Evolutionary conservation across 2,888 invertebrate genomes (phyloP).

Genomic region (Chironomus tentans): DNA sequence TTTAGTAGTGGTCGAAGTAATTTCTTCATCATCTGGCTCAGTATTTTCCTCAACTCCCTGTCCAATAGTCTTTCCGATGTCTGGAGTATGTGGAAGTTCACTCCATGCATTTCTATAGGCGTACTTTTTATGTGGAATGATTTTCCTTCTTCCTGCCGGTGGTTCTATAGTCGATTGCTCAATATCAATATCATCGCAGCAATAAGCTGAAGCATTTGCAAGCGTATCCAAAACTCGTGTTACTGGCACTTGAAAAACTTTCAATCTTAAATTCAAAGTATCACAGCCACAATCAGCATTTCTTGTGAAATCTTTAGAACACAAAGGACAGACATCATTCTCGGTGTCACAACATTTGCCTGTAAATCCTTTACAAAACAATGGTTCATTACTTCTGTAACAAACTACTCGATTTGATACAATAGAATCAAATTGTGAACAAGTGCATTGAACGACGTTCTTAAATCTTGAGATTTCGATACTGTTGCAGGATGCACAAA

Average conservation of each 20-base stretch:
- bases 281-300: not conserved
- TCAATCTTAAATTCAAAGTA: not conserved
- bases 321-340: not conserved
- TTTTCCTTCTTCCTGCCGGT: too few relatives aligned
- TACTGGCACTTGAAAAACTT: not conserved
- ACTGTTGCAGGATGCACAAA: not conserved
- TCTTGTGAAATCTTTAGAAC: not conserved
- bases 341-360: not conserved
- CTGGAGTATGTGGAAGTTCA: too few relatives aligned
- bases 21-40: too few relatives aligned
- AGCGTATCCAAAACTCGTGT: not conserved
- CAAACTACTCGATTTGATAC: not conserved
- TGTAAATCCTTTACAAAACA: not conserved
- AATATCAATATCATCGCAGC: not conserved
- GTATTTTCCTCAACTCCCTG: too few relatives aligned
- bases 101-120: too few relatives aligned
- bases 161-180: too few relatives aligned
- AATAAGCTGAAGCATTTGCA: not conserved
- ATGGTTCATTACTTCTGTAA: not conserved
- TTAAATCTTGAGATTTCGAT: not conserved
- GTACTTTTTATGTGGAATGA: too few relatives aligned
- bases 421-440: not conserved
- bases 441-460: not conserved
- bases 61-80: too few relatives aligned
- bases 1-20: too few relatives aligned